Conservation (phyloP, 2,888 invertebrate genomes). For the Pollenia labialis region DNA sequence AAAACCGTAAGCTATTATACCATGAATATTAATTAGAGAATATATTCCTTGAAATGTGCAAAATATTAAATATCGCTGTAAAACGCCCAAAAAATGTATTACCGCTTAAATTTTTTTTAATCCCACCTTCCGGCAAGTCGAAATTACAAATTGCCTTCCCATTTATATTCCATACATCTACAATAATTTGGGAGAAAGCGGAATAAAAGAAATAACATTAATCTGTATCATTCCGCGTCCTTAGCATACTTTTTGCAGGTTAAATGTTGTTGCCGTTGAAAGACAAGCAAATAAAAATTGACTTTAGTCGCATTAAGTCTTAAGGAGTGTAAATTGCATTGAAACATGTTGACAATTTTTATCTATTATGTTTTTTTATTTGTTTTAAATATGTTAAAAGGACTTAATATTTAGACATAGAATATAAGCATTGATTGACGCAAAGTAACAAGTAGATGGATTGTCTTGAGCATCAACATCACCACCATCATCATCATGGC, state of each 20-base stretch:
- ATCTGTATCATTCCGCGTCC: constrained; percentile 39
- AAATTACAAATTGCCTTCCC: constrained; percentile 27
- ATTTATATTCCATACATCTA: not conserved
- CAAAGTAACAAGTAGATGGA: constrained; percentile 61
- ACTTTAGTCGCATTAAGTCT: constrained; percentile 57
- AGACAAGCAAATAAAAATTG: constrained; percentile 32
- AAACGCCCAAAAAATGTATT: too few species aligned
- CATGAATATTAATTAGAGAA: too few species aligned
- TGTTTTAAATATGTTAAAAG: constrained; percentile 28
- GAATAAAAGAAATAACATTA: constrained; percentile 24
- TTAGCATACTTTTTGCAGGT: not conserved
- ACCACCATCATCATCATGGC: constrained; percentile 22
- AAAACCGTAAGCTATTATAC: not conserved
- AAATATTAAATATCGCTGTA: too few species aligned
- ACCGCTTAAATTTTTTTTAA: constrained; percentile 15
- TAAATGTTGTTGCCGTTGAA: constrained; percentile 1
- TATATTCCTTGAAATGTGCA: too few species aligned
- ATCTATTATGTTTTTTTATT: constrained; percentile 57
- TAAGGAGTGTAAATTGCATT: constrained; percentile 68
- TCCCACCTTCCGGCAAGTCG: constrained; percentile 38
- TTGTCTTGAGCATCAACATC: constrained; percentile 35
- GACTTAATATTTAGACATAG: constrained; percentile 48
- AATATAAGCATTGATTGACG: constrained; percentile 71
- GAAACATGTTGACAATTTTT: constrained; percentile 71
- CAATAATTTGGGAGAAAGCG: constrained; percentile 3